Conservation (phyloP, 1,140 invertebrate genomes). For the Eufriesea mexicana region DNA sequence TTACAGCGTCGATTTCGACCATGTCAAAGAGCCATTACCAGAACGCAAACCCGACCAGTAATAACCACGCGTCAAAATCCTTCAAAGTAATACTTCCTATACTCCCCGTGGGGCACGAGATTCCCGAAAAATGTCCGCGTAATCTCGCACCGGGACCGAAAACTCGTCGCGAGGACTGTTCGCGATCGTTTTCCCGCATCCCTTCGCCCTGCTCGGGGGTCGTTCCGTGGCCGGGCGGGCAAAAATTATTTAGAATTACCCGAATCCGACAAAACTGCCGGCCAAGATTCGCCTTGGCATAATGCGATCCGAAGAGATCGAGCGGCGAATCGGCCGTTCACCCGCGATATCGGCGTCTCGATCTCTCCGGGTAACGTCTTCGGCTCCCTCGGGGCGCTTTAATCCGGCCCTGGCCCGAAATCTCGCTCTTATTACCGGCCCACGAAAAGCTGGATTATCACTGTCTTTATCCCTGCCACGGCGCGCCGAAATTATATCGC, state of each 20-base stretch:
- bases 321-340: constrained; percentile 52
- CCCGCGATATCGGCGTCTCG: constrained; percentile 60
- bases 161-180: not conserved
- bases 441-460: constrained; percentile 59
- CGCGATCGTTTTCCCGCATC: not conserved
- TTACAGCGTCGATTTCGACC: too few relatives aligned
- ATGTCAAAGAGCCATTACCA: not conserved
- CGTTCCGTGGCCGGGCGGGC: not conserved
- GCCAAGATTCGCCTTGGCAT: constrained; percentile 32
- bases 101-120: not conserved
- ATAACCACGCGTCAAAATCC: not conserved
- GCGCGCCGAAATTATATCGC: constrained; percentile 54
- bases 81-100: not conserved
- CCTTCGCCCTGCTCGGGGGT: not conserved
- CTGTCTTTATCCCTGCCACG: constrained; percentile 52
- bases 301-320: constrained; percentile 48
- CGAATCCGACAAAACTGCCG: constrained; percentile 33
- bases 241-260: constrained; percentile 60
- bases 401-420: constrained; percentile 33
- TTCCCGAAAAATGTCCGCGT: not conserved
- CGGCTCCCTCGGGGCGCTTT: constrained; percentile 54
- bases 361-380: constrained; percentile 53
- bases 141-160: not conserved
- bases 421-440: constrained; percentile 55
- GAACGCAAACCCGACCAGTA: not conserved